A percentile compares a stretch with the other conserved stretches of the same genome.
Evolutionary conservation across 2,113 vertebrate species (phyloP).

Genomic region (Leptocoma aspasia): DNA sequence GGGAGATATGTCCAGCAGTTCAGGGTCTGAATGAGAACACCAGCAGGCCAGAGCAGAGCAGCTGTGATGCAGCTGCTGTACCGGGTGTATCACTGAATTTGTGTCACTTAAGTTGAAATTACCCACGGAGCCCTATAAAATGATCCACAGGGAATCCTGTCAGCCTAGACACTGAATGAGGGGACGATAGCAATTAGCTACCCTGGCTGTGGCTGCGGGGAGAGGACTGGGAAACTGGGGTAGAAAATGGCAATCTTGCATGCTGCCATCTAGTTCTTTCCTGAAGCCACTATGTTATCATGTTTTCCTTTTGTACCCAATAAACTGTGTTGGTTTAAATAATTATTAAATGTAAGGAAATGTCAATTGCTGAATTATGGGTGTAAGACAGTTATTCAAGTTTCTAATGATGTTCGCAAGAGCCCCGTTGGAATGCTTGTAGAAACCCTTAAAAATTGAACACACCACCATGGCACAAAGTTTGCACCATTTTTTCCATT

Average conservation of each 20-base stretch:
- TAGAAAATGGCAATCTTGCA: background rate
- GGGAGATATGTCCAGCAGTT: background rate
- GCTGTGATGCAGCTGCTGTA: rapidly evolving
- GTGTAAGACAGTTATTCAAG: background rate
- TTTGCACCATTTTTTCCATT: background rate
- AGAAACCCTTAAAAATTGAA: background rate
- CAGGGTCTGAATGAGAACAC: background rate
- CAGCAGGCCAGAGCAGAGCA: background rate
- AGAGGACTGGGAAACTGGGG: background rate
- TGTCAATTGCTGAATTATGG: background rate
- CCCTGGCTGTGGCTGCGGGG: background rate
- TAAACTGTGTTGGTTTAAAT: background rate
- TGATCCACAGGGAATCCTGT: background rate
- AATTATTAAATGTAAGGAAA: background rate
- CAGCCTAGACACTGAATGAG: background rate
- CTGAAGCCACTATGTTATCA: background rate
- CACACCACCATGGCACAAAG: background rate
- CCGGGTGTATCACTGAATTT: background rate
- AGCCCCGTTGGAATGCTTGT: background rate
- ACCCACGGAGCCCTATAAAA: background rate
- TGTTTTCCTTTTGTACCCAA: background rate
- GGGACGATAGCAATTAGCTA: background rate
- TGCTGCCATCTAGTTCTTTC: background rate
- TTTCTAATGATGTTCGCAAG: background rate
- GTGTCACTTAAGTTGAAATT: background rate